Base-by-base conservation (phyloP, 64 coral and sea anemone species). In the Anthopleura sola region DNA sequence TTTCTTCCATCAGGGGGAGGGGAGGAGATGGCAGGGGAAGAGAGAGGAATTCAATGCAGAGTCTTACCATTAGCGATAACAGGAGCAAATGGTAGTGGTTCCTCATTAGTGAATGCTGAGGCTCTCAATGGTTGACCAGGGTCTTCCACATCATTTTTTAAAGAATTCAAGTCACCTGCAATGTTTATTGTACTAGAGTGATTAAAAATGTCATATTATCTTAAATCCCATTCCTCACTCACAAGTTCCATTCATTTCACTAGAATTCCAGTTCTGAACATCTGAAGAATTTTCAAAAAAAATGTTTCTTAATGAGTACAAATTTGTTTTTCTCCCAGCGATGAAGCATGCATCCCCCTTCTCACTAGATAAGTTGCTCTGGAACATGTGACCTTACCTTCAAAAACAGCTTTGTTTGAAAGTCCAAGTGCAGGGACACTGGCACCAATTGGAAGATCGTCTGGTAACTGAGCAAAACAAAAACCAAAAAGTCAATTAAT, bases 381-480 rank as follows among this genome's bases (percentile, higher is more conserved):
- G 21, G 58, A 62, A 56, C 16, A 31, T 66, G 60, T 23, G 39
- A 13, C 0, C 20, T 37, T 79, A 94, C 95, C 95, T 88, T 98
- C 88, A 98, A 89, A 98, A 26, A 98, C 88, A 32, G 95, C 95
- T 82, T 98, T 98, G 71, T 98, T 98, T 0, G 95, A 98, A 18
- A 98, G 84, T 28, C 95, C 95, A 38, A 98, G 83, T 19, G 86
- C 95, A 36, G 95, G 95, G 5, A 99, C 97, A 85, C 97, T 99
- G 0, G 97, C 93, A 57, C 97, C 97, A 12, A 99, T 74, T n/a
- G 97, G 93, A 24, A 92, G 74, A 54, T 80, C 88, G 16, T 88
- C 81, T 66, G 17, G 32, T 18, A 62, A 57, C 79, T 83, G 21
- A 64, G 32, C 17, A 15, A 29, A 53, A 40, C 16, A 76, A 2